These are phyloP conservation scores for Pelodiscus sinensis DNA, from an alignment of 2,113 vertebrate genomes.

Conservation along the genomic window DNA sequence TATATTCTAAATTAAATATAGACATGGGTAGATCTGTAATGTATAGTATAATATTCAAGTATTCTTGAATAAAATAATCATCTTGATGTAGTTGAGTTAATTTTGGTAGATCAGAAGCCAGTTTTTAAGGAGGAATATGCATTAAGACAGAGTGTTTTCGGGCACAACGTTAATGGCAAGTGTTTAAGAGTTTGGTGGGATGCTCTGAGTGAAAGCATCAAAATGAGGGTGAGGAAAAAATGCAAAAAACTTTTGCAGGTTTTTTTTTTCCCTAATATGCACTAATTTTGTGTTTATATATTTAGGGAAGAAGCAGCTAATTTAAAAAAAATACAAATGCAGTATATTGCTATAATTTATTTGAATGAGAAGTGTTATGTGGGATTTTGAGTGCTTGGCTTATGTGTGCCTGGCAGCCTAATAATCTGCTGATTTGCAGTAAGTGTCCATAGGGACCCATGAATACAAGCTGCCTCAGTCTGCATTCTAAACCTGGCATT, in stretches of 20 bases:
- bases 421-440: background rate
- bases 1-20: slow-evolving; percentile 9
- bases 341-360: background rate
- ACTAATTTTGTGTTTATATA: background rate
- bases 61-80: background rate
- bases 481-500: background rate
- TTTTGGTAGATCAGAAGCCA: background rate
- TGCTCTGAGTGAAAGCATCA: background rate
- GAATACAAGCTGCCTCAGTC: background rate
- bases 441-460: background rate
- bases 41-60: background rate
- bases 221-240: background rate
- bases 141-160: background rate
- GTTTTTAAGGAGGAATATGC: background rate
- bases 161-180: background rate
- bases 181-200: background rate
- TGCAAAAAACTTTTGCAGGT: background rate
- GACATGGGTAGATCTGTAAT: background rate
- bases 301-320: background rate
- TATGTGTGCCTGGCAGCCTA: background rate
- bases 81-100: background rate
- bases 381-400: background rate
- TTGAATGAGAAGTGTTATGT: background rate
- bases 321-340: background rate
- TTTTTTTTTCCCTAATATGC: background rate